Percentiles rank a stretch among this genome's conserved stretches.
Conservation (phyloP, 2,797 vertebrate genomes). For the Emydoidea blandingii region DNA sequence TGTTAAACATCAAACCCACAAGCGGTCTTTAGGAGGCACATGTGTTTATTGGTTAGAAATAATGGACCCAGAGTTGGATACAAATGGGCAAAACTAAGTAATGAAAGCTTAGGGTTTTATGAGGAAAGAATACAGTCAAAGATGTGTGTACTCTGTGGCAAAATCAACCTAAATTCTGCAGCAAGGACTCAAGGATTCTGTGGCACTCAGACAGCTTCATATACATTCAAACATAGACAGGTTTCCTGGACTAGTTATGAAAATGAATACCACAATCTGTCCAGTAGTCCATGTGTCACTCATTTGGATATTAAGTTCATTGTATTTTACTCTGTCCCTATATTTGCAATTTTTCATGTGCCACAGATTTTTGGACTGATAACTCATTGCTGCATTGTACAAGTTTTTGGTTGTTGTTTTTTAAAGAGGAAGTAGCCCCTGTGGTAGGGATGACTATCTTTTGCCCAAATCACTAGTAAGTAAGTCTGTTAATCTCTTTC, state of each 20-base stretch:
- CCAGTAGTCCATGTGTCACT: background rate
- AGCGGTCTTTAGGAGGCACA: rapidly evolving
- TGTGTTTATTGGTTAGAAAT: background rate
- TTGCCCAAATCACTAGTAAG: background rate
- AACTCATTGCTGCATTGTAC: background rate
- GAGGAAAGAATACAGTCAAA: background rate
- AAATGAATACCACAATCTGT: background rate
- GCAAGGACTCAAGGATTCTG: background rate
- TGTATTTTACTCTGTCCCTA: background rate
- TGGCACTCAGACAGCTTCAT: background rate
- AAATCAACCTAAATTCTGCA: background rate
- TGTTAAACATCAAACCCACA: background rate
- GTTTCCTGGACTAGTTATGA: background rate
- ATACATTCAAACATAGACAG: background rate
- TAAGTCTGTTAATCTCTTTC: background rate
- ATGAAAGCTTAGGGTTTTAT: background rate
- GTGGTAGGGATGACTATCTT: background rate
- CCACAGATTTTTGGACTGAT: background rate
- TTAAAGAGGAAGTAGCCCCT: background rate
- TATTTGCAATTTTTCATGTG: background rate
- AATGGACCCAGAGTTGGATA: background rate
- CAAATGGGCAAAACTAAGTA: background rate
- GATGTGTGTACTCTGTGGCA: background rate
- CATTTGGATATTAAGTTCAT: background rate
- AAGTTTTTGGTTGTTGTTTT: background rate